Evolutionary conservation across 2,888 invertebrate species (phyloP), one percentile per base, ranked within the genome.

Genomic region (Minunthozetes semirufus): DNA sequence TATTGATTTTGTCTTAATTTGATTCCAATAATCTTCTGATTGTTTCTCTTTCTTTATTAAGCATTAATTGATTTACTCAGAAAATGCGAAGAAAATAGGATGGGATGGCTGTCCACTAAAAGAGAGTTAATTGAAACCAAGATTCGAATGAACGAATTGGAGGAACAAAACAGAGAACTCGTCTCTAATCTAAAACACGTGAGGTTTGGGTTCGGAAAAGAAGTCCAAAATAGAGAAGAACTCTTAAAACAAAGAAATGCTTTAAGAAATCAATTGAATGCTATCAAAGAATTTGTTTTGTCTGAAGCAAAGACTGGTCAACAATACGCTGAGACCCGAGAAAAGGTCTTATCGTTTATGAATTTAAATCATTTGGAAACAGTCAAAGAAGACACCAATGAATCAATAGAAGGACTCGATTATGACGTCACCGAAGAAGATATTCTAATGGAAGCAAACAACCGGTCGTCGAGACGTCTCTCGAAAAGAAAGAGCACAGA

Each of bases 381-480:
- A 22, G 74, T 74, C 19, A 46, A 22, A 15, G 71, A 75, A 50
- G 46, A 63, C 33, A 81, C 82, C 0, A 80, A 82, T 86, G 89
- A 88, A 25, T 90, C 90, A 0, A 84, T 92, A 17, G 87, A 91
- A 81, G 91, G 91, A 78, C 89, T 89, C 81, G 81, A 81, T 76
- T 83, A 81, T 79, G 92, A 93, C 17, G 88, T 89, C 42, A 92
- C 92, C 0, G 93, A 92, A 80, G 92, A 93, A 80, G 91, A 92
- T 82, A 83, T 92, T 33, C n/a, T 75, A n/a, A 46, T 27, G 9
- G 27, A 38, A 13, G 38, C 72, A 13, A 4, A 1, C 17, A 8
- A 19, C 13, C 3, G 8, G 9, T 9, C 27, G 13, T 33, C 53
- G 25, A 48, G 50, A 72, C 42, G 72, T 15, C 11, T 27, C 22